Evolutionary conservation across 2,888 invertebrate genomes (phyloP).

Genomic region (Apamea sordens): DNA sequence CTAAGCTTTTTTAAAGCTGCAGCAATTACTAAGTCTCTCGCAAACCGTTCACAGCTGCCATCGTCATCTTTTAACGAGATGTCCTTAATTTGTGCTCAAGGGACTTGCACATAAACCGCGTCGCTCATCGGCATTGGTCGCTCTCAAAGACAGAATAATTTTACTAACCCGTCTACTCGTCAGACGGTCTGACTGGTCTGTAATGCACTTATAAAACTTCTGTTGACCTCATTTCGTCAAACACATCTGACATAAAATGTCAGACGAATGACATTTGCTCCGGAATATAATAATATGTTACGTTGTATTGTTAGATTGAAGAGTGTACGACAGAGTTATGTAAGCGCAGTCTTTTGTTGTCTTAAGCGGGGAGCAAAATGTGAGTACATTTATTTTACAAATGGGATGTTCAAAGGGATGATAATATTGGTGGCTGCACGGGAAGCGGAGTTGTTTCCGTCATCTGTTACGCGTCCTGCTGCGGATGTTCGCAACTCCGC

Average conservation of each 20-base stretch:
- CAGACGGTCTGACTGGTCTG: neutral
- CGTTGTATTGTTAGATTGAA: neutral
- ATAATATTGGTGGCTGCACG: slow-evolving; percentile 1
- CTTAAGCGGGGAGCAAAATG: neutral
- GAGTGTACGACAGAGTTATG: neutral
- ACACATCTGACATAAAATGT: neutral
- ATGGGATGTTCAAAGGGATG: slow-evolving; percentile 9
- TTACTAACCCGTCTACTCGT: slow-evolving; percentile 8
- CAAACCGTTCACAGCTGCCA: slow-evolving; percentile 1
- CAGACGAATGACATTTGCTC: neutral
- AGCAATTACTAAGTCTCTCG: neutral
- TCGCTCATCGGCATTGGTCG: neutral
- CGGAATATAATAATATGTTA: slow-evolving; percentile 2
- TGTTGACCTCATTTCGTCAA: slow-evolving; percentile 18
- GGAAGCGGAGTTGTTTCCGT: slow-evolving; percentile 9
- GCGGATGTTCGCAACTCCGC: slow-evolving; percentile 17
- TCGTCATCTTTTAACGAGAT: slow-evolving; percentile 40
- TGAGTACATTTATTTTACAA: slow-evolving; percentile 21
- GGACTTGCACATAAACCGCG: slow-evolving; percentile 17
- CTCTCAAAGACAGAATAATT: slow-evolving; percentile 40
- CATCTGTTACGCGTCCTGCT: slow-evolving; percentile 30
- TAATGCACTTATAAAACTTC: slow-evolving; percentile 19
- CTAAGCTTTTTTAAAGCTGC: neutral
- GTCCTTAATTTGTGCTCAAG: slow-evolving; percentile 41
- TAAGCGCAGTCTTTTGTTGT: slow-evolving; percentile 3